A percentile compares a stretch with the other conserved stretches of the same genome.
phyloP scores from a whole-genome alignment of 2,888 invertebrate genomes.

The Sericinus montela region DNA sequence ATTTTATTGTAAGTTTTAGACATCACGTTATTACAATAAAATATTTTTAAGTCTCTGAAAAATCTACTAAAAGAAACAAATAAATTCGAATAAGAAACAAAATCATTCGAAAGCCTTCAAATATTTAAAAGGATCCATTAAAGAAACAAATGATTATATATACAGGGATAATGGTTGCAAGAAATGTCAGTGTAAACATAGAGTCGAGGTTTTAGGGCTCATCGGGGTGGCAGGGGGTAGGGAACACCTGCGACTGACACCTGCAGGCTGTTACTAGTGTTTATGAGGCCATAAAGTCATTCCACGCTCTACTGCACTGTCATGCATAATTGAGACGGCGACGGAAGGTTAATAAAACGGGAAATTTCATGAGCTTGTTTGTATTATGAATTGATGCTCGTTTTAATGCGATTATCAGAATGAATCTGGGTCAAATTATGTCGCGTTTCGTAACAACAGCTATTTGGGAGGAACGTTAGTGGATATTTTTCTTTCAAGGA shows the following conservation, averaged over 20 bases:
- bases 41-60: too few relatives aligned
- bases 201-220: slow-evolving; percentile 7
- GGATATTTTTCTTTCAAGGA: too few relatives aligned
- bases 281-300: slow-evolving; percentile 58
- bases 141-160: slow-evolving; percentile 3
- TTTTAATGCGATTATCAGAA: slow-evolving; percentile 11
- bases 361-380: slow-evolving; percentile 26
- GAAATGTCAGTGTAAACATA: neutral
- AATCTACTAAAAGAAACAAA: too few relatives aligned
- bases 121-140: too few relatives aligned
- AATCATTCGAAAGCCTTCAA: too few relatives aligned
- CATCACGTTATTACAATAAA: too few relatives aligned
- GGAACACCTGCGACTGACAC: slow-evolving; percentile 45
- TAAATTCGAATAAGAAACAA: too few relatives aligned
- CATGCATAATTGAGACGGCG: slow-evolving; percentile 56
- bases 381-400: slow-evolving; percentile 24
- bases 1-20: too few relatives aligned
- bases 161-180: neutral
- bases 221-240: slow-evolving; percentile 1
- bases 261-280: slow-evolving; percentile 44
- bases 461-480: neutral
- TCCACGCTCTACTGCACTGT: slow-evolving; percentile 47
- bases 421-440: slow-evolving; percentile 5
- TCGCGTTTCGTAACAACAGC: neutral
- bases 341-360: slow-evolving; percentile 33